These are phyloP conservation scores for Cerastis leucographa DNA, from an alignment of 2,888 invertebrate genomes.

Conservation along the genomic window DNA sequence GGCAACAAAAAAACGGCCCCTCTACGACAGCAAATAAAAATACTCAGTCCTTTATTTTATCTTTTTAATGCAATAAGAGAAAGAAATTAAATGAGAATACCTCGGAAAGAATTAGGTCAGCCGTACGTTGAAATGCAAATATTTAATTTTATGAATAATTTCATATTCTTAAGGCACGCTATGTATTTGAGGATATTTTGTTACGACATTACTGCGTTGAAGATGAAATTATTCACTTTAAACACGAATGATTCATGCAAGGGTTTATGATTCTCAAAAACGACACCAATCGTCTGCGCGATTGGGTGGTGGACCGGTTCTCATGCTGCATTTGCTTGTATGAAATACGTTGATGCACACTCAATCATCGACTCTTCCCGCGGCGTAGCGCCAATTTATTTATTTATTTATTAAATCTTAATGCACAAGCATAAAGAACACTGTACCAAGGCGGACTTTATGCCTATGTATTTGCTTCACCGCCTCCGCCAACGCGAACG, in stretches of 20 bases:
- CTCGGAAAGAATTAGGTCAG: slow-evolving; percentile 54
- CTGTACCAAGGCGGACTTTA: too few relatives aligned
- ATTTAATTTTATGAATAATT: slow-evolving; percentile 53
- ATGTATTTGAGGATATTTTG: slow-evolving; percentile 39
- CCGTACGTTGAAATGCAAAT: slow-evolving; percentile 57
- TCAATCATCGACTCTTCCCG: not conserved
- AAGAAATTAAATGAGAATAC: slow-evolving; percentile 38
- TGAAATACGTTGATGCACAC: not conserved
- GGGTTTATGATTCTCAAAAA: not conserved
- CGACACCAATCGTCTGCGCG: not conserved
- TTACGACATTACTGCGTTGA: slow-evolving; percentile 22
- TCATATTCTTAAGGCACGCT: slow-evolving; percentile 52
- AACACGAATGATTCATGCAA: slow-evolving; percentile 17
- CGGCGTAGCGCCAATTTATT: not conserved
- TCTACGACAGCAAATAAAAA: not conserved
- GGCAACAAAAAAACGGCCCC: not conserved
- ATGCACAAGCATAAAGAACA: too few relatives aligned
- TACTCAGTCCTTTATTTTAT: slow-evolving; percentile 1
- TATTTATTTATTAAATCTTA: too few relatives aligned
- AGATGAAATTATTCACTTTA: slow-evolving; percentile 41
- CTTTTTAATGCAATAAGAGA: slow-evolving; percentile 32
- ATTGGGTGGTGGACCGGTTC: not conserved
- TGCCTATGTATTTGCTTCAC: not conserved
- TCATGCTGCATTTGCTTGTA: not conserved
- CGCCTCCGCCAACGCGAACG: not conserved